These are phyloP conservation scores for Lithophane semibrunnea DNA, from an alignment of 2,888 invertebrate genomes.

Conservation along the genomic window DNA sequence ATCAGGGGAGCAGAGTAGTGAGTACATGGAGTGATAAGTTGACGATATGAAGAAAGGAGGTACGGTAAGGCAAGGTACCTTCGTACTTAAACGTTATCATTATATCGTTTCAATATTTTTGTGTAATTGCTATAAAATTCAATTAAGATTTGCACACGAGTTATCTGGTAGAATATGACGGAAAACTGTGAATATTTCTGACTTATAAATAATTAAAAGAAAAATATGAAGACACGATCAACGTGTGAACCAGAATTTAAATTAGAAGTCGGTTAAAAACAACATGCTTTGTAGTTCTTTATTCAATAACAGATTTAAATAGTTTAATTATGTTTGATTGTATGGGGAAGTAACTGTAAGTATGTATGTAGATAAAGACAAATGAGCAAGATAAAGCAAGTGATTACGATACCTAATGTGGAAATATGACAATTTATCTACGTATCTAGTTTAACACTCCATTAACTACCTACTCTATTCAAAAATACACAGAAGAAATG, in stretches of 20 bases:
- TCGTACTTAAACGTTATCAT: not conserved
- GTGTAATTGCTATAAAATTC: no score
- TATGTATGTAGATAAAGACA: not conserved
- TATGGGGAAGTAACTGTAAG: not conserved
- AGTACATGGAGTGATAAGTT: slow-evolving; percentile 35
- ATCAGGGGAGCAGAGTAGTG: slow-evolving; percentile 41
- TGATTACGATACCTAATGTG: not conserved
- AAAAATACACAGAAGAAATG: slow-evolving; percentile 48
- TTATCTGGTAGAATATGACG: no score
- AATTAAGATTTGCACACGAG: no score
- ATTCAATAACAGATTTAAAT: not conserved
- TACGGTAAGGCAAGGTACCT: not conserved
- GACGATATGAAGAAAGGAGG: not conserved
- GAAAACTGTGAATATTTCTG: no score
- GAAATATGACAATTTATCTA: not conserved
- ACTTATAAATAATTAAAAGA: not conserved
- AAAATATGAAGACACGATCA: not conserved
- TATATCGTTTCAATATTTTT: not conserved
- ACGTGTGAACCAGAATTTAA: no score
- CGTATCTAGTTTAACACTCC: slow-evolving; percentile 23
- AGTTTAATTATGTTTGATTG: not conserved
- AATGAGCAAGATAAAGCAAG: not conserved
- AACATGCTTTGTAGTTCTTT: not conserved
- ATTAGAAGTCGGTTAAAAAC: no score
- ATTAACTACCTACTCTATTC: slow-evolving; percentile 30